Evolutionary conservation across 2,888 invertebrate genomes (phyloP).

Genomic region (Chloroclysta siterata): DNA sequence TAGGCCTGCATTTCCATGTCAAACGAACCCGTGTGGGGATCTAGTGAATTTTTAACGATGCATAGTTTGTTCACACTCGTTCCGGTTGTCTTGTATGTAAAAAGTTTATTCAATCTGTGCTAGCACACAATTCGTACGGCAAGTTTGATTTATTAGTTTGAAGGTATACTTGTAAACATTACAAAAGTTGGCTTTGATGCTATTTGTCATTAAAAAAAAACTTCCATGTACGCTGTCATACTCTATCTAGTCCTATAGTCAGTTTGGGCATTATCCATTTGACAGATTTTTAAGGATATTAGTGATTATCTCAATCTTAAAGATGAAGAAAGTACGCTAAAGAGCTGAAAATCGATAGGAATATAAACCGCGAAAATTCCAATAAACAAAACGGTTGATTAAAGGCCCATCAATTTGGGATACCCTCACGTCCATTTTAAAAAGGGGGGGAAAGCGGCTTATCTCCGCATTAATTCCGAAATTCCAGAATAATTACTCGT

Average conservation of each 20-base stretch:
- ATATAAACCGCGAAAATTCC: slow-evolving; percentile 39
- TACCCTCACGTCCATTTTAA: slow-evolving; percentile 53
- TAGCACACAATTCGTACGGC: slow-evolving; percentile 7
- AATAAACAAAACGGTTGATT: slow-evolving; percentile 49
- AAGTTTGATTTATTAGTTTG: not conserved
- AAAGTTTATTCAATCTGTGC: slow-evolving; percentile 20
- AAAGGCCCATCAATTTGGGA: slow-evolving; percentile 55
- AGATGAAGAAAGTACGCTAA: slow-evolving; percentile 11
- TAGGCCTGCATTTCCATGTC: slow-evolving; percentile 79
- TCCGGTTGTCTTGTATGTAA: slow-evolving; percentile 23
- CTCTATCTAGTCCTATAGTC: too few species aligned
- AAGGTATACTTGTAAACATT: too few species aligned
- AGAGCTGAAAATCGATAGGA: slow-evolving; percentile 23
- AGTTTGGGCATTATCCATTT: too few species aligned
- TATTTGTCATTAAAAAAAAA: too few species aligned
- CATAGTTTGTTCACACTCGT: slow-evolving; percentile 40
- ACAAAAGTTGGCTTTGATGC: too few species aligned
- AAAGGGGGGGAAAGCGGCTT: slow-evolving; percentile 60
- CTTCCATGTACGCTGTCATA: too few species aligned
- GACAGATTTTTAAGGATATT: not conserved
- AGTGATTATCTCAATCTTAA: slow-evolving; percentile 3
- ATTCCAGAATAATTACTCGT: slow-evolving; percentile 79
- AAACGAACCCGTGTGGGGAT: slow-evolving; percentile 64
- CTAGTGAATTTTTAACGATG: slow-evolving; percentile 75
- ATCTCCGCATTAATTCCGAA: slow-evolving; percentile 79